A percentile compares a stretch with the other conserved stretches of the same genome.
These are phyloP conservation scores for Diceros bicornis DNA, from an alignment of 2,797 vertebrate genomes.

Conservation along the genomic window DNA sequence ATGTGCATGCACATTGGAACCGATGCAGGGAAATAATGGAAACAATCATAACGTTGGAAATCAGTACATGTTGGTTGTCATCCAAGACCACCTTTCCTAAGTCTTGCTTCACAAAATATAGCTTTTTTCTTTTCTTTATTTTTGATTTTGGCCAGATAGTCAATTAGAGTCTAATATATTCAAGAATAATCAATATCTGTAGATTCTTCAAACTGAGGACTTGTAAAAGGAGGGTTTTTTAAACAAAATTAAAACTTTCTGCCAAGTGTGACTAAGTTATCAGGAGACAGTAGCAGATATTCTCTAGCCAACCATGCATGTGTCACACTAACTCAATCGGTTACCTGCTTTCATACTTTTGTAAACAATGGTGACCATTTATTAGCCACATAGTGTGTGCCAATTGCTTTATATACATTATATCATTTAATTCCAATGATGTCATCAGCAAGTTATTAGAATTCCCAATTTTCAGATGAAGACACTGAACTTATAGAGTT, in stretches of 20 bases:
- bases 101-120: neutral
- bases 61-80: neutral
- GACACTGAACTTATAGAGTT: neutral
- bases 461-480: constrained; percentile 20
- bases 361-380: neutral
- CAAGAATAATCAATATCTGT: neutral
- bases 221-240: neutral
- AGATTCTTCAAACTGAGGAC: neutral
- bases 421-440: neutral
- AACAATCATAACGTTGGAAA: neutral
- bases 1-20: neutral
- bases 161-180: neutral
- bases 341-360: constrained; percentile 19
- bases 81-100: neutral
- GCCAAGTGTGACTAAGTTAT: neutral
- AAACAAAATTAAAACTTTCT: constrained; percentile 42
- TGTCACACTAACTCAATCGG: neutral
- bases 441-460: neutral
- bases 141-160: neutral
- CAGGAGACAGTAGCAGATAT: neutral
- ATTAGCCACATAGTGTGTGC: neutral
- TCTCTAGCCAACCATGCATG: neutral
- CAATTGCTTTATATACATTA: neutral
- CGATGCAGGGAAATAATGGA: neutral
- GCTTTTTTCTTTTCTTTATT: constrained; percentile 1